Evolutionary conservation across 2,888 invertebrate species (phyloP).

Genomic region (Ophioninae sp.): DNA sequence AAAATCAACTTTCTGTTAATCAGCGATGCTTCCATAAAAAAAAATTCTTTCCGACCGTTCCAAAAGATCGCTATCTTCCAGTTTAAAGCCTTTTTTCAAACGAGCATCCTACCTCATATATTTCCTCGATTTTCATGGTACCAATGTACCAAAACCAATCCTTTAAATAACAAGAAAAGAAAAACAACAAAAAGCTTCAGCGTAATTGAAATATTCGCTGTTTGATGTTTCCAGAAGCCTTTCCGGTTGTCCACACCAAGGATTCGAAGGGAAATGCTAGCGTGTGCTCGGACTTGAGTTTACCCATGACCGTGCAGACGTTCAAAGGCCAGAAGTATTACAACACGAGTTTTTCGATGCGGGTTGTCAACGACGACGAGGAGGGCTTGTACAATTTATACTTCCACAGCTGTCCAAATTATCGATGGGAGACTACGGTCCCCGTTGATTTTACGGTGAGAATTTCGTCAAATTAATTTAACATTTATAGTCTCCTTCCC

Average conservation of each 20-base stretch:
- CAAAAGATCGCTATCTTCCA: too few species aligned
- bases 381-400: slow-evolving; percentile 97
- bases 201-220: too few species aligned
- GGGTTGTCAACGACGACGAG: slow-evolving; percentile 88
- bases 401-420: slow-evolving; percentile 95
- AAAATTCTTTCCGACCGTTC: too few species aligned
- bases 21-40: too few species aligned
- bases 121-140: too few species aligned
- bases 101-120: too few species aligned
- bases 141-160: too few species aligned
- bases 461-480: slow-evolving; percentile 45
- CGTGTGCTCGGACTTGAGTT: slow-evolving; percentile 73
- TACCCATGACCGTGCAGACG: slow-evolving; percentile 84
- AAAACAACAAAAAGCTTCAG: too few species aligned
- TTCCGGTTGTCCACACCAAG: slow-evolving; percentile 46
- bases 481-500: too few species aligned
- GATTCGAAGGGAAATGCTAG: slow-evolving; percentile 50
- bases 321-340: slow-evolving; percentile 84
- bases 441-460: slow-evolving; percentile 88
- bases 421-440: slow-evolving; percentile 81
- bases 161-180: too few species aligned
- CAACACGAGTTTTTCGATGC: slow-evolving; percentile 88
- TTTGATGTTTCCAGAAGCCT: slow-evolving; percentile 61
- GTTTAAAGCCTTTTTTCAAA: too few species aligned
- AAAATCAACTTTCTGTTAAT: too few species aligned